These are phyloP conservation scores for Periparus ater DNA, from an alignment of 2,797 vertebrate species.

Conservation along the genomic window DNA sequence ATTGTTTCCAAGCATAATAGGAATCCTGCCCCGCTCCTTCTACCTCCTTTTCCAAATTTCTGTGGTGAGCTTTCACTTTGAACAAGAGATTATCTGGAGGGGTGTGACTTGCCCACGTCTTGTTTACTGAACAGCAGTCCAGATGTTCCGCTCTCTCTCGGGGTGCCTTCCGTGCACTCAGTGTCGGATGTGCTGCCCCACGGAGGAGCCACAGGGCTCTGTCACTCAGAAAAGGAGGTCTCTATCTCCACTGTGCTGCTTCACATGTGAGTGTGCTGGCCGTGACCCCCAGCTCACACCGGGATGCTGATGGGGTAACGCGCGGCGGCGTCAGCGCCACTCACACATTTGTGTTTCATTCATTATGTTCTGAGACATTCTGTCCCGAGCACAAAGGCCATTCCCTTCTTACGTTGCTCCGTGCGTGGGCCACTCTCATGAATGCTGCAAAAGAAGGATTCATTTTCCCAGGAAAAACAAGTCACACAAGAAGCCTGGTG, in stretches of 20 bases:
- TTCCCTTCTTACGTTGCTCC: rapidly evolving
- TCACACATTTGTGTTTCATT: background rate
- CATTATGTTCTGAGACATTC: background rate
- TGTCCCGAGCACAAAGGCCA: background rate
- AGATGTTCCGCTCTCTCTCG: background rate
- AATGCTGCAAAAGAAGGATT: background rate
- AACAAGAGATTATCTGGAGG: background rate
- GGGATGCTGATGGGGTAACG: rapidly evolving
- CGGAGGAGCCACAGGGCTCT: background rate
- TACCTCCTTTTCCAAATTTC: background rate
- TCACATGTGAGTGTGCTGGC: rapidly evolving
- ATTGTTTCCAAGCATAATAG: slow-evolving; percentile 41
- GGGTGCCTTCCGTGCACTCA: rapidly evolving
- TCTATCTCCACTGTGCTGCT: rapidly evolving
- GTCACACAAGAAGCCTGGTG: rapidly evolving
- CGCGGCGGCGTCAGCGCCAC: rapidly evolving
- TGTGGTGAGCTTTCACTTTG: background rate
- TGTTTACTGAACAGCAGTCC: background rate
- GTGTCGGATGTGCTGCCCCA: background rate
- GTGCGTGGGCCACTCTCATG: background rate
- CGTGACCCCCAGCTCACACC: rapidly evolving
- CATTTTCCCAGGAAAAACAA: background rate
- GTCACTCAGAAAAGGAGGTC: rapidly evolving
- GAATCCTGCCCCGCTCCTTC: background rate
- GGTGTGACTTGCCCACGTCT: background rate